These are phyloP conservation scores for Sebastes glaucus DNA, from an alignment of 2,797 vertebrate species.

Conservation along the genomic window DNA sequence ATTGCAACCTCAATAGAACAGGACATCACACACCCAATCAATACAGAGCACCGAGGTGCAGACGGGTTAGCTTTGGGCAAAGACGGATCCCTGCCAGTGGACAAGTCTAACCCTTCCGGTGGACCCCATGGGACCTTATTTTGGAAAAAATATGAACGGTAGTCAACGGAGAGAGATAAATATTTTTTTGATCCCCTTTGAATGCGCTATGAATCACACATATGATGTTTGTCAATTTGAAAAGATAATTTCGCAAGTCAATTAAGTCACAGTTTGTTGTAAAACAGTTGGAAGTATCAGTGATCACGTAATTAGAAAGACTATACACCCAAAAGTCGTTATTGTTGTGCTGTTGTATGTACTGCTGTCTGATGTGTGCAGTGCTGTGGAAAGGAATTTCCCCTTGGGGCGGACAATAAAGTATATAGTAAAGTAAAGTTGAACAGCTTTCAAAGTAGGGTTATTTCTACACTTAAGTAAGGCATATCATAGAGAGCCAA, in stretches of 20 bases:
- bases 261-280: too few species aligned
- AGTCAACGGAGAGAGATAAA: too few species aligned
- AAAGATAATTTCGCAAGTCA: too few species aligned
- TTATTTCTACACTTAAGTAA: constrained; percentile 17
- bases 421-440: background rate
- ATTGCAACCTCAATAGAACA: background rate
- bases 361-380: background rate
- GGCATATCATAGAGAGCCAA: background rate
- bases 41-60: background rate
- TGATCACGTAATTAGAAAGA: too few species aligned
- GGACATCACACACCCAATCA: background rate
- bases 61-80: background rate
- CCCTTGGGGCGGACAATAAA: background rate
- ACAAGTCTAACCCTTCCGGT: too few species aligned
- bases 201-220: too few species aligned
- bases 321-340: too few species aligned
- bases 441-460: background rate
- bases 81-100: background rate
- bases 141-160: too few species aligned
- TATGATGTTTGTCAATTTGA: too few species aligned
- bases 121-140: too few species aligned
- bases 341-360: background rate
- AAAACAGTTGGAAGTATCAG: too few species aligned
- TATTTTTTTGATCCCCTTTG: too few species aligned
- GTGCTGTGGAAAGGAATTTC: background rate